phyloP scores from a whole-genome alignment of 2,888 invertebrate species.

The Sinelater perroti region DNA sequence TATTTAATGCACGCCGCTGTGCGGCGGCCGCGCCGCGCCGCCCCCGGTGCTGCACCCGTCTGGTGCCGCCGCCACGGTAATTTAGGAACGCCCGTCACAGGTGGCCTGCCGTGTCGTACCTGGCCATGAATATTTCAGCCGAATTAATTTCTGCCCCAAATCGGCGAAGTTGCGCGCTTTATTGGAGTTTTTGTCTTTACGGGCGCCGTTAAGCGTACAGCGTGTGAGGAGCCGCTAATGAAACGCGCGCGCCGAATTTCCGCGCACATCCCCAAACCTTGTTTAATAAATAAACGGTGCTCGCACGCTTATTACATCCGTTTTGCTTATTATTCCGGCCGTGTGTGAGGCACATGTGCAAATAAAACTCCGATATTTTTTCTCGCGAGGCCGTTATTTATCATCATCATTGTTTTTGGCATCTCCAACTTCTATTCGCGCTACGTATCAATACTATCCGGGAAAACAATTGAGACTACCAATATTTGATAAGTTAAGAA shows the following conservation, averaged over 20 bases:
- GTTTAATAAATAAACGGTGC: constrained; percentile 28
- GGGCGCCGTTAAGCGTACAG: constrained; percentile 39
- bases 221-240: constrained; percentile 40
- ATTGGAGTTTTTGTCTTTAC: constrained; percentile 36
- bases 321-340: constrained; percentile 28
- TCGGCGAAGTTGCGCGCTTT: constrained; percentile 42
- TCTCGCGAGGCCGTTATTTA: constrained; percentile 18
- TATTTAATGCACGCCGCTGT: constrained; percentile 44
- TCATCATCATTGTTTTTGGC: constrained; percentile 23
- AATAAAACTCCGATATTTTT: constrained; percentile 23
- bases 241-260: constrained; percentile 29
- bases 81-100: constrained; percentile 41
- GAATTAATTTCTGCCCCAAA: constrained; percentile 46
- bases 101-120: constrained; percentile 34
- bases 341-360: constrained; percentile 29
- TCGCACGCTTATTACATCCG: constrained; percentile 27
- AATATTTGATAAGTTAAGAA: too few species aligned
- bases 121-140: constrained; percentile 44
- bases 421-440: constrained; percentile 10
- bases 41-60: constrained; percentile 28
- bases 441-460: constrained; percentile 15
- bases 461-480: too few species aligned
- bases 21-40: constrained; percentile 29
- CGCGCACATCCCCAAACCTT: constrained; percentile 23
- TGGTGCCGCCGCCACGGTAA: constrained; percentile 38